Base-by-base conservation (phyloP, 1,140 invertebrate genomes). In the Drosophila nigromelanica region DNA sequence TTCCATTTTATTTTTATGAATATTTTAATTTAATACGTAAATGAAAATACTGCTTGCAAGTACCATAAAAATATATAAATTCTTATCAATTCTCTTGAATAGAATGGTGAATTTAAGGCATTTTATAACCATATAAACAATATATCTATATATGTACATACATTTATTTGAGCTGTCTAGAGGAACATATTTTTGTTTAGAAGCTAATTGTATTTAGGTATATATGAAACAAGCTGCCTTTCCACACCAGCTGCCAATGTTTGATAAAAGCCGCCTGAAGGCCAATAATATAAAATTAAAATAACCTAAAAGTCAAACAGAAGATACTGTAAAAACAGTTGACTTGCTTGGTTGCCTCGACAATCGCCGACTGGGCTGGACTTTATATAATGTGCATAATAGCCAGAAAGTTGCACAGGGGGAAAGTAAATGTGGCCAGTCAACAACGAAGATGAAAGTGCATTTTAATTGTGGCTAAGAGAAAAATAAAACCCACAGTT, bases 371-470 rank as follows among this genome's bases (percentile, higher is more conserved):
- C n/a, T 24, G 8, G 18, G n/a, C n/a, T n/a, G n/a, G n/a, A n/a
- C n/a, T n/a, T n/a, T n/a, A n/a, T n/a, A n/a, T n/a, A n/a, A n/a
- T 27, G 48, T 33, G 48, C 48, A 51, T 30, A 51, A 24, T 24
- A 18, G 4, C 58, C 43, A 8, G 18, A 48, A 15, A 14, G 33
- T 39, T 7, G n/a, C 24, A 15, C n/a, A 39, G 35, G n/a, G 1
- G 14, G 30, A n/a, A 24, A 37, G 21, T 48, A 69, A 30, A 45
- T 52, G 40, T 62, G 14, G 40, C 48, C 52, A 54, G 72, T 47
- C 33, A 73, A 62, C 30, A 67, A 4, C 7, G 60, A 67, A 73
- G 70, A 76, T 73, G 70, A 73, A 76, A 76, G 70, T 73, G 63
- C 63, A 73, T 73, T 76, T 73, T 59, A 73, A 76, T 69, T 76